These are phyloP conservation scores for Haliclystus octoradiatus DNA, from an alignment of 30 jellyfish, hydroid and myxozoan genomes.

Conservation along the genomic window DNA sequence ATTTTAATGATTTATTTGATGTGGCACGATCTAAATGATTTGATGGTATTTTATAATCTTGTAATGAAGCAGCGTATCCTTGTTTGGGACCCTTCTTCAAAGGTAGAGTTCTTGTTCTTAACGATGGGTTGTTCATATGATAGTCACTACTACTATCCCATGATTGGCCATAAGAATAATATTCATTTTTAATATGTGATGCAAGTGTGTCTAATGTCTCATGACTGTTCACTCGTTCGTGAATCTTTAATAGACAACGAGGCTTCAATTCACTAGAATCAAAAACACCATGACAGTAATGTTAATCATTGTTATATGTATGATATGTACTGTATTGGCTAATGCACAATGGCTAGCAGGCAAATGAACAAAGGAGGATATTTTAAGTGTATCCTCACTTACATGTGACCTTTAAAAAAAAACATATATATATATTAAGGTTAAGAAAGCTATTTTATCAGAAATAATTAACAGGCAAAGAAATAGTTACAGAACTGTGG, in stretches of 20 bases:
- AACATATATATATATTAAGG: too few relatives aligned
- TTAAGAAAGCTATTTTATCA: too few relatives aligned
- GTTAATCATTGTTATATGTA: too few relatives aligned
- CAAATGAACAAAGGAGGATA: too few relatives aligned
- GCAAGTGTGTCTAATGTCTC: background rate
- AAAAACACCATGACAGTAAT: too few relatives aligned
- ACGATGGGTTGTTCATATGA: background rate
- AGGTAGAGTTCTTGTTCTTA: conserved; percentile 8
- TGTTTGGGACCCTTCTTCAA: conserved; percentile 9
- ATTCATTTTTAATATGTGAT: background rate
- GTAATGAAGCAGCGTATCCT: conserved; percentile 65
- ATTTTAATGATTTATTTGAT: conserved; percentile 60
- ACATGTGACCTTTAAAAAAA: too few relatives aligned
- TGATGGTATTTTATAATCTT: conserved; percentile 31
- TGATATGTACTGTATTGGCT: too few relatives aligned
- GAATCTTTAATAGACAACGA: background rate
- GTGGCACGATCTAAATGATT: conserved; percentile 43
- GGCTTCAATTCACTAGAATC: background rate
- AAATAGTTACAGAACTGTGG: too few relatives aligned
- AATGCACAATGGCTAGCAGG: too few relatives aligned
- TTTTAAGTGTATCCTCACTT: too few relatives aligned
- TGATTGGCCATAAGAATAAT: background rate
- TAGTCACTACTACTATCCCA: too few relatives aligned
- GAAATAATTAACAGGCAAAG: too few relatives aligned
- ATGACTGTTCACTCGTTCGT: background rate